Percentiles rank a stretch among this genome's conserved stretches.
These are phyloP conservation scores for Sycobia sp. DNA, from an alignment of 1,140 invertebrate genomes.

Conservation along the genomic window DNA sequence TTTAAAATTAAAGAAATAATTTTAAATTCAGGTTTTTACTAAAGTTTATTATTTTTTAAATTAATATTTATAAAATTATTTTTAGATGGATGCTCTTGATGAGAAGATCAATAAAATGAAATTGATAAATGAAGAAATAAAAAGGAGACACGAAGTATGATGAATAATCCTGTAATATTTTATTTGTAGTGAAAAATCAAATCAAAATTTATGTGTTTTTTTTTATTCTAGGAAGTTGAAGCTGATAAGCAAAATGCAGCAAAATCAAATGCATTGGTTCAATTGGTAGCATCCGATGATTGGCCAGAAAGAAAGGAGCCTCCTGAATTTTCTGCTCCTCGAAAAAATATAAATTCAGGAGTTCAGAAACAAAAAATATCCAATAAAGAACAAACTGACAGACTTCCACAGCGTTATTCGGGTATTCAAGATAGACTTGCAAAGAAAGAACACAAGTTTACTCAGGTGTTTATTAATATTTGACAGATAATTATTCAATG, in stretches of 20 bases:
- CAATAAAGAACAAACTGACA: constrained; percentile 45
- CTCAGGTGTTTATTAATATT: constrained; percentile 42
- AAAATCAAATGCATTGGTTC: constrained; percentile 58
- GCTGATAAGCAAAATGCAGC: constrained; percentile 61
- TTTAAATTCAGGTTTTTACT: too few species aligned
- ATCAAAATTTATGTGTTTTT: constrained; percentile 22
- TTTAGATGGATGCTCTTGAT: constrained; percentile 56
- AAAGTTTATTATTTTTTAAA: too few species aligned
- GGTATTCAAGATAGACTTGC: constrained; percentile 41
- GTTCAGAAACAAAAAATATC: constrained; percentile 38
- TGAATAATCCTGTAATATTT: not conserved
- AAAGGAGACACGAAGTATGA: constrained; percentile 55
- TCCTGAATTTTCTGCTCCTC: constrained; percentile 49
- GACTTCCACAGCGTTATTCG: constrained; percentile 34
- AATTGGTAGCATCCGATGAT: constrained; percentile 55
- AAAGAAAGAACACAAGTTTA: constrained; percentile 53
- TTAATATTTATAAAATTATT: constrained; percentile 1
- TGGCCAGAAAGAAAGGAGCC: constrained; percentile 58
- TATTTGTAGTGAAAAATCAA: not conserved
- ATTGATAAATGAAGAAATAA: constrained; percentile 60
- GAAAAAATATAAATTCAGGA: constrained; percentile 35
- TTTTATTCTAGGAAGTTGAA: constrained; percentile 55
- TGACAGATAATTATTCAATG: constrained; percentile 4
- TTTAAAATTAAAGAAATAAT: too few species aligned
- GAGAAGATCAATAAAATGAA: constrained; percentile 60